Percentiles rank a stretch among this genome's conserved stretches.
These are phyloP conservation scores for Phylloscopus collybita DNA, from an alignment of 2,797 vertebrate genomes.

Conservation along the genomic window DNA sequence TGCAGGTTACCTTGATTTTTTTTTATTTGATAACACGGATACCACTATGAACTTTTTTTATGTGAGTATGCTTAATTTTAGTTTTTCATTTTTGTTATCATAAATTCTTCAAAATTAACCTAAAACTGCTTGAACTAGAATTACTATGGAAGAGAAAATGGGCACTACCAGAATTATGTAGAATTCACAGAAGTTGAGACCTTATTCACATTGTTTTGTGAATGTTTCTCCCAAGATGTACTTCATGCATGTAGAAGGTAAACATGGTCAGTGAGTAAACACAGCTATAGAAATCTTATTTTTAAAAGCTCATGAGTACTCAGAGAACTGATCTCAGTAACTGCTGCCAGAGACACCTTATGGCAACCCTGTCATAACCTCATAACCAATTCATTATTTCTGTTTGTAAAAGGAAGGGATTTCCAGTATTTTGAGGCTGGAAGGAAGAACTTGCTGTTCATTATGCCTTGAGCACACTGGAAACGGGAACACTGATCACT, in stretches of 20 bases:
- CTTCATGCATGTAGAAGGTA: neutral
- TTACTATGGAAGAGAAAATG: neutral
- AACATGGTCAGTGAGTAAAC: neutral
- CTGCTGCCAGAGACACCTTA: neutral
- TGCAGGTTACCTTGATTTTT: no score
- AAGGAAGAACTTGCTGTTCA: neutral
- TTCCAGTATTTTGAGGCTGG: neutral
- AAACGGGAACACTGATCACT: neutral
- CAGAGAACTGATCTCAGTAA: neutral
- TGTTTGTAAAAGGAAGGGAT: neutral
- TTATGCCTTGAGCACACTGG: neutral
- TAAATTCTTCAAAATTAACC: neutral
- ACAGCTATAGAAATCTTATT: neutral
- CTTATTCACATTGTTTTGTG: neutral
- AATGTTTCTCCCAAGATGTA: neutral
- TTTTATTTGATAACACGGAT: neutral
- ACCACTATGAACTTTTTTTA: neutral
- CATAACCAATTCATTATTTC: neutral
- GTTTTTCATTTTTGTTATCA: neutral
- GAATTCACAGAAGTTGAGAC: neutral
- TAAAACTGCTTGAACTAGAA: neutral
- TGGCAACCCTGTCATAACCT: neutral
- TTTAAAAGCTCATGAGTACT: neutral
- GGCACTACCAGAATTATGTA: neutral
- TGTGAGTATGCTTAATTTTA: neutral